Conservation (phyloP, 1,140 invertebrate genomes). For the Conus betulinus region DNA sequence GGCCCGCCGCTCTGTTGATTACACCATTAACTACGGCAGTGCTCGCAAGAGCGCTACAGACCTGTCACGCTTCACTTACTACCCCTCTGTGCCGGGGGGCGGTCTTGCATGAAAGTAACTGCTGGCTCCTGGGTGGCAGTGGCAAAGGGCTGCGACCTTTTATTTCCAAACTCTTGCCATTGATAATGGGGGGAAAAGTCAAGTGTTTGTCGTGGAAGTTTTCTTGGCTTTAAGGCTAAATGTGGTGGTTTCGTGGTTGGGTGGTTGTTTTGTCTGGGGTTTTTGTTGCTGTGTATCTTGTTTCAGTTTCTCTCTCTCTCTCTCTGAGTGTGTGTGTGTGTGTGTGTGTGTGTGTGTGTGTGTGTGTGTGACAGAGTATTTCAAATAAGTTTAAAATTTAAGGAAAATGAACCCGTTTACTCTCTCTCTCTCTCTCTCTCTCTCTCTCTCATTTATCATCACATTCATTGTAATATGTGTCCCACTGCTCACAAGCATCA, state of each 20-base stretch:
- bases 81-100: not conserved
- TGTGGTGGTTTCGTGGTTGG: not conserved
- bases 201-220: too few species aligned
- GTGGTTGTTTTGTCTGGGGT: too few species aligned
- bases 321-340: not conserved
- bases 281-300: not conserved
- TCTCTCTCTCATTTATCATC: too few species aligned
- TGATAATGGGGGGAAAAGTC: not conserved
- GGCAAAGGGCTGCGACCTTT: not conserved
- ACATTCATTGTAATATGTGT: not conserved
- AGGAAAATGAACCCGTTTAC: not conserved
- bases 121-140: too few species aligned
- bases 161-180: not conserved
- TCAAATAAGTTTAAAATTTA: too few species aligned
- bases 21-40: not conserved
- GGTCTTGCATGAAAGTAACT: not conserved
- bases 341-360: too few species aligned
- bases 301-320: not conserved
- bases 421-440: conserved; percentile 26
- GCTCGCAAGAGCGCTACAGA: not conserved
- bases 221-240: not conserved
- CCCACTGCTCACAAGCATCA: too few species aligned
- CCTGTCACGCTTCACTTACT: not conserved
- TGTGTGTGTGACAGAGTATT: too few species aligned
- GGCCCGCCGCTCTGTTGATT: not conserved